Evolutionary conservation across 2,113 vertebrate genomes (phyloP), one percentile per base, ranked within the genome.

Genomic region (Tor tambroides): DNA sequence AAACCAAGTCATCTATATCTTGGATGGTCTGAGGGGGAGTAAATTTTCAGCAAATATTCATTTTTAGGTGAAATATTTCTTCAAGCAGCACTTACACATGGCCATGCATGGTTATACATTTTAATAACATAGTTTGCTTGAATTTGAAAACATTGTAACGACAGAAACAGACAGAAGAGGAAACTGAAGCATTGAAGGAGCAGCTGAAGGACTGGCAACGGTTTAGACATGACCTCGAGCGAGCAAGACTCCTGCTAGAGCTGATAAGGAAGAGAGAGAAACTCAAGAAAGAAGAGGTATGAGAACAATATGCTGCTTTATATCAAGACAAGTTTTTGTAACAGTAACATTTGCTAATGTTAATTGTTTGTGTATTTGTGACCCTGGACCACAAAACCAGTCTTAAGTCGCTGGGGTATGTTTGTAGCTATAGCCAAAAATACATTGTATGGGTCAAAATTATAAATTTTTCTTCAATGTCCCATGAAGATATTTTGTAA

Each of bases 221-320:
- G 81, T 95, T 99, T 17, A 95, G 98, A 21, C 98, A 99, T 0
- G 98, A 99, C 91, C 95, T 99, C 84, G 98, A 99, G 92, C 94
- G 98, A 85, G 96, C 98, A 0, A 95, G 98, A 23, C 95, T 99
- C 85, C 92, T 99, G 89, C 95, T 99, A 46, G 98, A 99, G 91
- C 96, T 99, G 6, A 97, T 99, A 90, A 96, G 97, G 86, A 99
- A 99, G 91, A 94, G 98, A 63, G 98, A 99, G 94, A 99, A 99
- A 88, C 96, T 99, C 89, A 99, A 99, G 93, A 96, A 97, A 84
- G 98, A 99, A 88, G 97, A 99, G 97, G 98, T 99, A 92, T 21
- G 61, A 82, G 35, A 81, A 61, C 78, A 23, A 14, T 71, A 83
- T 43, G 10, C 41, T 49, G 5, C 21, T 77, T 77, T 32, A 51